Conservation (phyloP, 2,888 invertebrate genomes). For the Sinhomidia bicolor region DNA sequence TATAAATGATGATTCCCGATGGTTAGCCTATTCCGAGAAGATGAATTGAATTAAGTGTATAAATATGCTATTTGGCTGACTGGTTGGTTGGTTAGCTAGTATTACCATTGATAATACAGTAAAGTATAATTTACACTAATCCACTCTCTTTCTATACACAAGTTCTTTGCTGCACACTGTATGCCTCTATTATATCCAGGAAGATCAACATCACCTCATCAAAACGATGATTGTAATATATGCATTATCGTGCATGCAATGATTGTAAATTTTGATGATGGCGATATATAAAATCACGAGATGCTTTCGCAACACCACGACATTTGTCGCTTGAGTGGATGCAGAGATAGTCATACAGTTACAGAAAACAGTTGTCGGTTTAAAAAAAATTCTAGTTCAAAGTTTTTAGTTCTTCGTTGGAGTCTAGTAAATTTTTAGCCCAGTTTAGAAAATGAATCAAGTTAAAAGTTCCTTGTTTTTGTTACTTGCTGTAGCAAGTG, state of each 20-base stretch:
- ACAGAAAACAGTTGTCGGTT: too few species aligned
- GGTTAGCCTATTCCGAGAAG: conserved; percentile 29
- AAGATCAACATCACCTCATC: neutral
- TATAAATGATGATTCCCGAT: conserved; percentile 25
- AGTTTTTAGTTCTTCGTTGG: too few species aligned
- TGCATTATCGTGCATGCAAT: neutral
- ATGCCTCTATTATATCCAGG: conserved; percentile 25
- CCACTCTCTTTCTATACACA: neutral
- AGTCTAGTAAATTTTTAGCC: too few species aligned
- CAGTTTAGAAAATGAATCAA: conserved; percentile 1
- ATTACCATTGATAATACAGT: neutral
- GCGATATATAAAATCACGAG: conserved; percentile 47
- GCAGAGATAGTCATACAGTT: too few species aligned
- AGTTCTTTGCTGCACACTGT: neutral
- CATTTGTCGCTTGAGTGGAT: conserved; percentile 38
- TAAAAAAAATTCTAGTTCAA: too few species aligned
- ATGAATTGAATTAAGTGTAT: neutral
- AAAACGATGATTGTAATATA: neutral
- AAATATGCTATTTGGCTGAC: too few species aligned
- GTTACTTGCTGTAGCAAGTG: conserved; percentile 11
- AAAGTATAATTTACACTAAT: too few species aligned
- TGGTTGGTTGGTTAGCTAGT: too few species aligned
- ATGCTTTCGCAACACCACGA: neutral
- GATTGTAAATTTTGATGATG: neutral
- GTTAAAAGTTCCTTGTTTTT: conserved; percentile 24